Conservation (phyloP, 2,888 invertebrate genomes). For the Anthophora plumipes region DNA sequence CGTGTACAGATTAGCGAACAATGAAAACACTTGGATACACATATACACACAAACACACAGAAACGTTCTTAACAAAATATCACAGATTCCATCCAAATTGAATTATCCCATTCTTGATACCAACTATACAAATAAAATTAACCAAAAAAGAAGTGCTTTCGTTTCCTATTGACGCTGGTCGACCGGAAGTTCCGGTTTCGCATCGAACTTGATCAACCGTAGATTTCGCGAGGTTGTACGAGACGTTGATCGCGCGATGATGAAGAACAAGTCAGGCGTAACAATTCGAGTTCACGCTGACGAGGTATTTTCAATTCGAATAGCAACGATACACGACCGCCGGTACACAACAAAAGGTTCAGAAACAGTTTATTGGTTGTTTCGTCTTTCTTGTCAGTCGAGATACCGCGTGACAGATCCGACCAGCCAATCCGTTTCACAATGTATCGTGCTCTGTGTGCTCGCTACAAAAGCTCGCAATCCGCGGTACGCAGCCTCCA, state of each 20-base stretch:
- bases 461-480: slow-evolving; percentile 65
- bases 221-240: neutral
- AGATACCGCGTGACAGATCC: slow-evolving; percentile 73
- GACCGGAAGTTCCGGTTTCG: too few species aligned
- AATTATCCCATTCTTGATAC: neutral
- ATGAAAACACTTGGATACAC: neutral
- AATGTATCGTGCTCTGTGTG: slow-evolving; percentile 62
- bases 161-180: neutral
- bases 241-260: slow-evolving; percentile 23
- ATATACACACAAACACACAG: too few species aligned
- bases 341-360: slow-evolving; percentile 66
- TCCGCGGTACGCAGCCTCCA: slow-evolving; percentile 47
- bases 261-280: slow-evolving; percentile 40
- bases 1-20: too few species aligned
- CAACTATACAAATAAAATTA: too few species aligned
- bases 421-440: slow-evolving; percentile 72
- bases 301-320: slow-evolving; percentile 71
- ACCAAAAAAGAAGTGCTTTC: too few species aligned
- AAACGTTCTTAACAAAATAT: too few species aligned
- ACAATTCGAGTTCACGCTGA: slow-evolving; percentile 63
- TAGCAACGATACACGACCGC: slow-evolving; percentile 59
- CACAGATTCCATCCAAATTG: neutral
- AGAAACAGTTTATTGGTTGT: slow-evolving; percentile 73
- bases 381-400: slow-evolving; percentile 71
- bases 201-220: slow-evolving; percentile 10